Conservation (phyloP, 2,888 invertebrate genomes). For the Acholoe squamosa region DNA sequence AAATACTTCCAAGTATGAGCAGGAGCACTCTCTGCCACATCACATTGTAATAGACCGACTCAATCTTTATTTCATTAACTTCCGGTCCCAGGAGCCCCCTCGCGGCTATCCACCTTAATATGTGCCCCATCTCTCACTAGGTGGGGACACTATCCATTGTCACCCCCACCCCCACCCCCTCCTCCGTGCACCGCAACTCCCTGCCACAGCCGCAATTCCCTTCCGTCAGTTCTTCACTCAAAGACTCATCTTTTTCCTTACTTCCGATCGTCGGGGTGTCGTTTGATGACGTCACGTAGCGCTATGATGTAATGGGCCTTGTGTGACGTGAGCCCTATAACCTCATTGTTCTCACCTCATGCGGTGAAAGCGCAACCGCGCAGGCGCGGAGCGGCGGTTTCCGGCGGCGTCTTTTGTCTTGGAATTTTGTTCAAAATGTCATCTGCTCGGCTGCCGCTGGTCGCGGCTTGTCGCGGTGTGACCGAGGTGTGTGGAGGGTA, state of each 20-base stretch:
- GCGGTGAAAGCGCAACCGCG: constrained; percentile 12
- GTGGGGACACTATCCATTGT: neutral
- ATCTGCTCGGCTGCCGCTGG: neutral
- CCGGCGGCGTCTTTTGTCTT: neutral
- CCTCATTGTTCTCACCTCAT: neutral
- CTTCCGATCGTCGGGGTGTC: neutral
- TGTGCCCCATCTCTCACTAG: neutral
- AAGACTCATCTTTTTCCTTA: neutral
- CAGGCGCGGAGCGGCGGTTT: constrained; percentile 27
- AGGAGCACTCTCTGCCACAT: neutral
- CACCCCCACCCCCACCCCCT: neutral
- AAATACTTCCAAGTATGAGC: too few relatives aligned
- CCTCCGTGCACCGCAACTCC: neutral
- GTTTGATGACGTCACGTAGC: neutral
- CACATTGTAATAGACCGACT: constrained; percentile 34
- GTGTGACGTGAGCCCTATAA: too few relatives aligned
- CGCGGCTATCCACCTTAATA: neutral
- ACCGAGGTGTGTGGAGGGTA: neutral
- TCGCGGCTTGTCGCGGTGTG: neutral
- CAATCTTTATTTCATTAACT: constrained; percentile 36
- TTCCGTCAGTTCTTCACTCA: neutral
- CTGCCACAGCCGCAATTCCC: neutral
- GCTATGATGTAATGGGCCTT: neutral
- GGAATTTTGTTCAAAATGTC: neutral
- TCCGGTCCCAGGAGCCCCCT: neutral